These are phyloP conservation scores for Anoplius nigerrimus DNA, from an alignment of 2,888 invertebrate genomes.

Conservation along the genomic window DNA sequence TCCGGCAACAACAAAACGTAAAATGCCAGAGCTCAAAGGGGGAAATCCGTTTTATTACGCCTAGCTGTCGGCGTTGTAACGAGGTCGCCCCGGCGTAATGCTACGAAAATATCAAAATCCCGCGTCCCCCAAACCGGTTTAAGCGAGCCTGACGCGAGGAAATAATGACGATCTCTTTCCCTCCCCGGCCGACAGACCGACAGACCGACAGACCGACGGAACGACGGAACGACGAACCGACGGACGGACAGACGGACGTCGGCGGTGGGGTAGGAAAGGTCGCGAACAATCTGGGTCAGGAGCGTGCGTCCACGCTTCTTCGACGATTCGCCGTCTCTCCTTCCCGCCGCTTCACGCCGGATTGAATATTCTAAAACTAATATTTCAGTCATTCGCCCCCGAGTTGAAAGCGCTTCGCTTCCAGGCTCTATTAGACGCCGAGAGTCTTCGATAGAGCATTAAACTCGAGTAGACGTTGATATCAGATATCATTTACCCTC, in stretches of 20 bases:
- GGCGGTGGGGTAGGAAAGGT: too few species aligned
- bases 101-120: conserved; percentile 18
- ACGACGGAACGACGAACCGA: too few species aligned
- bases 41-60: neutral
- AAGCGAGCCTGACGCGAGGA: conserved; percentile 4
- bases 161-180: conserved; percentile 20
- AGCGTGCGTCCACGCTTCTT: conserved; percentile 21
- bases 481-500: too few species aligned
- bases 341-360: neutral
- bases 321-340: neutral
- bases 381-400: too few species aligned
- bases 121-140: conserved; percentile 13
- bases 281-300: conserved; percentile 23
- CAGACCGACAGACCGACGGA: too few species aligned
- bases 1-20: neutral
- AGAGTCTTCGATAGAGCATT: too few species aligned
- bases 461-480: too few species aligned
- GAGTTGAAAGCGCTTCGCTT: too few species aligned
- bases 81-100: neutral
- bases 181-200: too few species aligned
- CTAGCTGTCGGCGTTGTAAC: neutral
- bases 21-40: neutral
- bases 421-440: too few species aligned
- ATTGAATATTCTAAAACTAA: too few species aligned
- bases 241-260: too few species aligned